Base-by-base conservation (phyloP, 2,113 vertebrate species). In the Shinisaurus crocodilurus region DNA sequence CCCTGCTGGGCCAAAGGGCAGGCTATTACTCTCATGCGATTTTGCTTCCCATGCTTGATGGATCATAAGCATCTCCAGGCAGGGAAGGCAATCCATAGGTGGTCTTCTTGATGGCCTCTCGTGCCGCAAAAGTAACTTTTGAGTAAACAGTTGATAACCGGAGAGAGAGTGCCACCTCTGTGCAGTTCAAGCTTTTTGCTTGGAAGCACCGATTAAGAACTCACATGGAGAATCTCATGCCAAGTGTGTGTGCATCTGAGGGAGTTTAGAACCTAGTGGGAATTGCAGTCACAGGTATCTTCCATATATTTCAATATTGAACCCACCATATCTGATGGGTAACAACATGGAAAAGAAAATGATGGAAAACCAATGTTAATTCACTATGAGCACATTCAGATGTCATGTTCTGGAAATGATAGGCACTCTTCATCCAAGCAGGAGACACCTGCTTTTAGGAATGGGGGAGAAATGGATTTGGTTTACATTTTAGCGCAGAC, bases 121-220 rank as follows among this genome's bases (percentile, higher is more conserved):
- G 92, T 81, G 84, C 89, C 88, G 87, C 92, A 86, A 93, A 96
- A 83, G 84, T 94, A 76, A 94, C 94, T 96, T 94, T 88, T 94
- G 93, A 94, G 91, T 92, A 93, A 95, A 92, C 82, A 91, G 77
- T 40, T 92, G 65, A 87, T 69, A 90, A 92, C 74, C n/a, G 75
- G 90, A 92, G 86, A 95, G 75, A 72, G 82, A 86, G 65, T 86
- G 29, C 63, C 91, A 89, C 79, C 74, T 90, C 89, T 81, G 67
- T 32, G 45, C 32, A 80, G 48, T 69, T 87, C 88, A 86, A 70
- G 65, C 76, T 45, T 65, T 80, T 82, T 72, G 16, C 93, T 94
- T 94, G 74, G 25, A 83, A 43, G 75, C 85, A 70, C 69, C 85
- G 92, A 85, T 94, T 90, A 92, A 90, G 48, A 85, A 9, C 63